These are phyloP conservation scores for Peromyscus californicus DNA, from an alignment of 2,113 vertebrate genomes.

Conservation along the genomic window DNA sequence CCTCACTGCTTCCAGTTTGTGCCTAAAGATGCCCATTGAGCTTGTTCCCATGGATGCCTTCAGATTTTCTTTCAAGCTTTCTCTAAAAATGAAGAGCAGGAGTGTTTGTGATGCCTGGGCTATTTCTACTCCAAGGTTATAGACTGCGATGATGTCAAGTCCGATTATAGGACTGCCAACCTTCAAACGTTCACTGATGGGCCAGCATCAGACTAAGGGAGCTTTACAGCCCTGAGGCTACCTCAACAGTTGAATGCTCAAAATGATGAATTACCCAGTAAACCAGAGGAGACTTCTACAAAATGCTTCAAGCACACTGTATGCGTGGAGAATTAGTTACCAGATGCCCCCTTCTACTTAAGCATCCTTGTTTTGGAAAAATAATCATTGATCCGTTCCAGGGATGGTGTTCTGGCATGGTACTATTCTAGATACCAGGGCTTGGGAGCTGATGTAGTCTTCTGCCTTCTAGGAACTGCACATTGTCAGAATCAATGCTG, in stretches of 20 bases:
- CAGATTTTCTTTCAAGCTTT: background rate
- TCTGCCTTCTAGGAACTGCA: background rate
- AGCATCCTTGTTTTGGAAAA: background rate
- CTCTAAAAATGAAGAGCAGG: conserved; percentile 42
- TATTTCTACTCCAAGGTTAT: conserved; percentile 1
- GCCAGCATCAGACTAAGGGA: background rate
- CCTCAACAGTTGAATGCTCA: background rate
- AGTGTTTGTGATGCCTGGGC: background rate
- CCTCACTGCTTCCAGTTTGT: background rate
- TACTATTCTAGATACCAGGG: background rate
- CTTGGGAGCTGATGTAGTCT: background rate
- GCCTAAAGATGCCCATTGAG: background rate
- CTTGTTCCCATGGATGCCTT: background rate
- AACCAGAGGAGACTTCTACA: background rate
- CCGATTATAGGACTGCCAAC: conserved; percentile 2
- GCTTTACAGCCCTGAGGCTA: background rate
- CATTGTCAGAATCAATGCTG: background rate
- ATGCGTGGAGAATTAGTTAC: background rate
- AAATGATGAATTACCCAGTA: background rate
- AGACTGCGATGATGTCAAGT: background rate
- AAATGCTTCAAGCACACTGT: background rate
- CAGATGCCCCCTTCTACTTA: background rate
- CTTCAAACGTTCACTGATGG: background rate
- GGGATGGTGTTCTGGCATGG: background rate
- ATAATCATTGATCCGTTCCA: background rate